phyloP scores from a whole-genome alignment of 92 coral and sea anemone genomes.

The Umimayanthus chanpuru region DNA sequence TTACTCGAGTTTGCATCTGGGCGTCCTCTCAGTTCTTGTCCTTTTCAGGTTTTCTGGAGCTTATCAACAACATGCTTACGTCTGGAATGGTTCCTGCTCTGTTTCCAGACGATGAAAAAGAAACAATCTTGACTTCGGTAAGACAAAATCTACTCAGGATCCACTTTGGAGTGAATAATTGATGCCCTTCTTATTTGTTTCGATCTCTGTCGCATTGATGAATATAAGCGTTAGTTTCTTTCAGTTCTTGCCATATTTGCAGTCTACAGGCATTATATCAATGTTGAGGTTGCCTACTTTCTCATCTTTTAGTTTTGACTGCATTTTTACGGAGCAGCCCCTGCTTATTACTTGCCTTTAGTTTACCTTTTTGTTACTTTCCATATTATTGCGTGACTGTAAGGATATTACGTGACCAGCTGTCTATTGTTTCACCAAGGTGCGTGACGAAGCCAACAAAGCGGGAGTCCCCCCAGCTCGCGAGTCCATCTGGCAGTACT shows the following conservation, averaged over 20 bases:
- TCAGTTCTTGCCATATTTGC: no score
- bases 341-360: neutral
- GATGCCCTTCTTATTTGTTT: no score
- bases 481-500: conserved; percentile 99
- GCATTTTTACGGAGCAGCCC: neutral
- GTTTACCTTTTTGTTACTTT: neutral
- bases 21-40: neutral
- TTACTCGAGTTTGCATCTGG: neutral
- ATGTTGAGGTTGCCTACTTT: no score
- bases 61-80: conserved; percentile 98
- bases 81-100: conserved; percentile 99
- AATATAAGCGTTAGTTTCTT: no score
- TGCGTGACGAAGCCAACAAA: conserved; percentile 96
- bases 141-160: neutral
- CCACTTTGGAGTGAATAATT: no score
- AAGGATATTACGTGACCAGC: neutral
- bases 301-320: no score
- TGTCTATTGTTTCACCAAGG: conserved; percentile 52
- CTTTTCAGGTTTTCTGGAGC: conserved; percentile 86
- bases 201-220: no score
- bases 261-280: no score
- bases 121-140: conserved; percentile 93
- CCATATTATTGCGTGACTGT: neutral
- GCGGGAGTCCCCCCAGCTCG: conserved; percentile 97
- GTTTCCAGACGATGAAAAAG: conserved; percentile 97